Percentiles rank a stretch among this genome's conserved stretches.
Conservation (phyloP, 2,797 vertebrate species). For the Halcyon badia region DNA sequence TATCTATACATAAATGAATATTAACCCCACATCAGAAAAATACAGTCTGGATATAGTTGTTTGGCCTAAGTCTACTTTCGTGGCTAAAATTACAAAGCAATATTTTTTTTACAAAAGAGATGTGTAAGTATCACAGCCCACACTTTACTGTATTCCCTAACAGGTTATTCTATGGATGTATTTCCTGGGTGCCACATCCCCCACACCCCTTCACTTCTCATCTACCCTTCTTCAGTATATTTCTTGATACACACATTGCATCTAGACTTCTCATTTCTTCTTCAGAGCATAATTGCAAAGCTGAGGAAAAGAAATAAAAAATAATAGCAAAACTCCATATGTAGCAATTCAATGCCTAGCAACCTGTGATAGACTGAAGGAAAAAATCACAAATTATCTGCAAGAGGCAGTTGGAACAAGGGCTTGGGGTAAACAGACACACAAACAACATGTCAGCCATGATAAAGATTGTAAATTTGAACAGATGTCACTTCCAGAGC, state of each 20-base stretch:
- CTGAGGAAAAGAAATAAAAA: conserved; percentile 58
- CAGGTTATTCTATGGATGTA: background rate
- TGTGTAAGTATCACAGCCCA: background rate
- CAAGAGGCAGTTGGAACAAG: conserved; percentile 74
- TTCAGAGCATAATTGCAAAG: conserved; percentile 52
- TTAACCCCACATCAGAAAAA: fast-evolving
- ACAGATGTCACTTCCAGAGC: conserved; percentile 83
- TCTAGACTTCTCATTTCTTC: conserved; percentile 39
- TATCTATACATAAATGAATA: background rate
- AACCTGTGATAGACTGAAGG: conserved; percentile 65
- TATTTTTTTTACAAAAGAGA: background rate
- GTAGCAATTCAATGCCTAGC: conserved; percentile 62
- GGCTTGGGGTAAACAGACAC: conserved; percentile 80
- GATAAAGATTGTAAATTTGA: conserved; percentile 84
- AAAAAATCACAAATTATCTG: conserved; percentile 78
- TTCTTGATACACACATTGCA: background rate
- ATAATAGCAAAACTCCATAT: conserved; percentile 51
- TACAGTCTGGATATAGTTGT: background rate
- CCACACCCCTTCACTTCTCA: background rate
- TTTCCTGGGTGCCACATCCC: background rate
- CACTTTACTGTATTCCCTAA: background rate
- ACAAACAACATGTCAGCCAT: conserved; percentile 80
- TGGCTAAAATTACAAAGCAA: background rate
- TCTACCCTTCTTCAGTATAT: background rate
- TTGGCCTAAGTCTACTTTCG: background rate